Conservation (phyloP, 2,113 vertebrate genomes). For the Antechinus stuartii region DNA sequence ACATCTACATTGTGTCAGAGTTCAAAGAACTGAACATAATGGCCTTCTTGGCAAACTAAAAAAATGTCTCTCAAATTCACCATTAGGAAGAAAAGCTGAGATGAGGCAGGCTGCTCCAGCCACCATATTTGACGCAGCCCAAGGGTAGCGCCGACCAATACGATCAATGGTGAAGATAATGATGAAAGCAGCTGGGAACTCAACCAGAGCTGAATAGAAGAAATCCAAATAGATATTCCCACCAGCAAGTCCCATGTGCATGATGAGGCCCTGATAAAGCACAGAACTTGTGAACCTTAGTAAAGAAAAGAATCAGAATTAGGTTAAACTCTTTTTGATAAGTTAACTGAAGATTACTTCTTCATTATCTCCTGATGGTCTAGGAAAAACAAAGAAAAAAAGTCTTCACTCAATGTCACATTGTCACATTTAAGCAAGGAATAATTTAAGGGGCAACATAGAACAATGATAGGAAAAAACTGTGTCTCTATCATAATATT, state of each 20-base stretch:
- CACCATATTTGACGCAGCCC: constrained; percentile 81
- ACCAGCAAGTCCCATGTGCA: constrained; percentile 84
- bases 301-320: constrained; percentile 59
- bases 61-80: constrained; percentile 72
- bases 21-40: not conserved
- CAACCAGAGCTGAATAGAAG: constrained; percentile 85
- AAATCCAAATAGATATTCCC: constrained; percentile 86
- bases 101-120: constrained; percentile 83
- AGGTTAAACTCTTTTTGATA: not conserved
- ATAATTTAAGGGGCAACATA: too few species aligned
- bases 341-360: not conserved
- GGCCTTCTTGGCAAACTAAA: not conserved
- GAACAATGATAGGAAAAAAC: not conserved
- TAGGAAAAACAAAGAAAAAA: not conserved
- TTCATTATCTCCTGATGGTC: not conserved
- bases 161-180: constrained; percentile 83
- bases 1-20: not conserved
- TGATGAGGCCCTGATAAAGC: constrained; percentile 89
- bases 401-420: not conserved
- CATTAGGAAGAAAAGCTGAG: constrained; percentile 82
- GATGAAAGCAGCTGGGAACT: constrained; percentile 85
- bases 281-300: constrained; percentile 85
- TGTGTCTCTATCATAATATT: not conserved
- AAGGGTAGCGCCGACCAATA: constrained; percentile 84
- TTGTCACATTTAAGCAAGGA: too few species aligned